phyloP scores from a whole-genome alignment of 1,140 invertebrate species.

The Heterodera carotae region DNA sequence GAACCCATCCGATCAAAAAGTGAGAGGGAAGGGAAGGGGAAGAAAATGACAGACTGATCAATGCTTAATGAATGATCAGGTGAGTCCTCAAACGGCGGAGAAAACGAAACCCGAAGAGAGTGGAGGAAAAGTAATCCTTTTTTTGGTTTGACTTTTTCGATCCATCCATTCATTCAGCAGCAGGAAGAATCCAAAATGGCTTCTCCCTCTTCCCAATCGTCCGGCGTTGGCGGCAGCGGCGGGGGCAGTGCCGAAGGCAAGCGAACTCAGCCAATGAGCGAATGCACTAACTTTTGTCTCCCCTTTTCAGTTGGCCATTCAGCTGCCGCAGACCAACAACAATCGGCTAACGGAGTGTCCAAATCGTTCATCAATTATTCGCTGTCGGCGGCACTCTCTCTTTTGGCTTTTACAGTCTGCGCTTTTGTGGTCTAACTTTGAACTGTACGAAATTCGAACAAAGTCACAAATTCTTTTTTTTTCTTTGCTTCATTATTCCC shows the following conservation, averaged over 20 bases:
- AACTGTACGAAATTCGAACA: not conserved
- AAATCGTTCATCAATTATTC: not conserved
- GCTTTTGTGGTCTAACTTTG: not conserved
- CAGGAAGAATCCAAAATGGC: not conserved
- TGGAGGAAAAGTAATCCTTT: constrained; percentile 9
- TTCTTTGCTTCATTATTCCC: not conserved
- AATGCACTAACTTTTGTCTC: not conserved
- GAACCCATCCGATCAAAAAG: constrained; percentile 18
- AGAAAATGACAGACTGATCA: not conserved
- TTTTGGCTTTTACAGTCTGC: not conserved
- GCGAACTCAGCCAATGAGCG: not conserved
- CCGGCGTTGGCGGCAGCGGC: not conserved
- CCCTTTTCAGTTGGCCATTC: not conserved
- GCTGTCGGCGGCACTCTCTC: not conserved
- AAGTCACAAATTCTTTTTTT: not conserved
- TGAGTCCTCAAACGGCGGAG: constrained; percentile 12
- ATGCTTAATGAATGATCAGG: not conserved
- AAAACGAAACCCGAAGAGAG: constrained; percentile 24
- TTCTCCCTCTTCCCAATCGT: not conserved
- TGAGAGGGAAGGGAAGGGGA: not conserved
- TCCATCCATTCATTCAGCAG: not conserved
- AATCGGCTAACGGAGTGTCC: constrained; percentile 4
- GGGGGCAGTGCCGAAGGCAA: not conserved
- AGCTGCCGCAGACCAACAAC: not conserved
- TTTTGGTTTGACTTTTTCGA: not conserved